Evolutionary conservation across 92 coral and sea anemone species (phyloP).

Genomic region (Umimayanthus chanpuru): DNA sequence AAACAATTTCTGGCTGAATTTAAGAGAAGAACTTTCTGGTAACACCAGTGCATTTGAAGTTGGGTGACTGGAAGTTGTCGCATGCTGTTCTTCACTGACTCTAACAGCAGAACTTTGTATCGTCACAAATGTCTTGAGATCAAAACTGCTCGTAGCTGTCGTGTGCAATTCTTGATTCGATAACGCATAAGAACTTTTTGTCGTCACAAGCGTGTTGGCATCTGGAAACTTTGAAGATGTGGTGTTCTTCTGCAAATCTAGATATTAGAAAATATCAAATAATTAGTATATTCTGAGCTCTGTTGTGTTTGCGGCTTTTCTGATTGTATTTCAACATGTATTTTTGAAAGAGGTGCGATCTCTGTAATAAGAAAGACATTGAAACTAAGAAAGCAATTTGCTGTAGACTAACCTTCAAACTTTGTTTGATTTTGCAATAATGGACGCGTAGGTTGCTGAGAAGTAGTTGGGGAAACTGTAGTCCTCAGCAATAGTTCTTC

Average conservation of each 20-base stretch:
- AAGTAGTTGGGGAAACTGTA: neutral
- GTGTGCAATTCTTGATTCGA: neutral
- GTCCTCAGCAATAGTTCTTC: neutral
- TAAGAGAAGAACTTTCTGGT: neutral
- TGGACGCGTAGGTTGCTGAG: neutral
- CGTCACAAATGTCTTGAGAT: neutral
- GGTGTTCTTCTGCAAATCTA: neutral
- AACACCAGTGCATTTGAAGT: neutral
- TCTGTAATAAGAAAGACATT: too few species aligned
- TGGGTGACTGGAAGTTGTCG: neutral
- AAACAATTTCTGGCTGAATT: neutral
- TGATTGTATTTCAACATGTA: too few species aligned
- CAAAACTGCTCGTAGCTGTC: neutral
- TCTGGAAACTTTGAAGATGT: neutral
- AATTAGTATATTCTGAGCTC: neutral
- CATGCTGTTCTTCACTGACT: neutral
- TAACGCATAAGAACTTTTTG: neutral
- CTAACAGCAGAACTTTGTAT: neutral
- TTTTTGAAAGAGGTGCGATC: too few species aligned
- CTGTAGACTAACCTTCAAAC: neutral
- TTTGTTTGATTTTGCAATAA: neutral
- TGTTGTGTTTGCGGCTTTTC: too few species aligned
- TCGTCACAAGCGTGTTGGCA: neutral
- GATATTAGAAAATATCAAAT: neutral
- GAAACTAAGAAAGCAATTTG: too few species aligned